phyloP scores from a whole-genome alignment of 2,888 invertebrate genomes.

The Seladonia tumulorum region DNA sequence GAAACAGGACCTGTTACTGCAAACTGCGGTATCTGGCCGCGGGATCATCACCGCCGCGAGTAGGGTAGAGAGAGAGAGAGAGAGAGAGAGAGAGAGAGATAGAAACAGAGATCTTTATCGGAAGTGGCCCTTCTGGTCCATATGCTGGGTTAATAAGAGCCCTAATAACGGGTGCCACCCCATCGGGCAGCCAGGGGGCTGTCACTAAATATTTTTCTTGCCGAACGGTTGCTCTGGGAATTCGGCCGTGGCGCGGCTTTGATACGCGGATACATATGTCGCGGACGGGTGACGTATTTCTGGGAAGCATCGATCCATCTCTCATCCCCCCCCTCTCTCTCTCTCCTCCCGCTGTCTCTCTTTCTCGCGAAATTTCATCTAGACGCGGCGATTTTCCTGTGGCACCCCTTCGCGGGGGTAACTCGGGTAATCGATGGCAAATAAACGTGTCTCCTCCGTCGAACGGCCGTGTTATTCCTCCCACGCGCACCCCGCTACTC shows the following conservation, averaged over 20 bases:
- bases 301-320: conserved; percentile 48
- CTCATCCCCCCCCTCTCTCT: not conserved
- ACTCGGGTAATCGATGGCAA: conserved; percentile 10
- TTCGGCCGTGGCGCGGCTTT: conserved; percentile 61
- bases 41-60: conserved; percentile 52
- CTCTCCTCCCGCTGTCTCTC: not conserved
- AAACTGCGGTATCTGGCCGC: conserved; percentile 72
- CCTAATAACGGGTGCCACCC: conserved; percentile 80
- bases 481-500: not conserved
- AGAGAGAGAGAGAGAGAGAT: conserved; percentile 27
- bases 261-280: conserved; percentile 51
- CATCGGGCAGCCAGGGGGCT: conserved; percentile 74
- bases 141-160: conserved; percentile 83
- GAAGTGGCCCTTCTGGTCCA: conserved; percentile 80
- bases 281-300: conserved; percentile 37
- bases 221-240: conserved; percentile 77
- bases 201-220: conserved; percentile 83
- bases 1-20: conserved; percentile 82
- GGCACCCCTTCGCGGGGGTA: not conserved
- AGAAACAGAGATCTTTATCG: conserved; percentile 78
- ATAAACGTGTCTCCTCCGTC: not conserved
- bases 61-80: conserved; percentile 23
- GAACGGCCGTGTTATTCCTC: not conserved
- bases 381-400: not conserved
- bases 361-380: conserved; percentile 23